phyloP scores from a whole-genome alignment of 2,797 vertebrate genomes.

The Kryptolebias ocellatus region DNA sequence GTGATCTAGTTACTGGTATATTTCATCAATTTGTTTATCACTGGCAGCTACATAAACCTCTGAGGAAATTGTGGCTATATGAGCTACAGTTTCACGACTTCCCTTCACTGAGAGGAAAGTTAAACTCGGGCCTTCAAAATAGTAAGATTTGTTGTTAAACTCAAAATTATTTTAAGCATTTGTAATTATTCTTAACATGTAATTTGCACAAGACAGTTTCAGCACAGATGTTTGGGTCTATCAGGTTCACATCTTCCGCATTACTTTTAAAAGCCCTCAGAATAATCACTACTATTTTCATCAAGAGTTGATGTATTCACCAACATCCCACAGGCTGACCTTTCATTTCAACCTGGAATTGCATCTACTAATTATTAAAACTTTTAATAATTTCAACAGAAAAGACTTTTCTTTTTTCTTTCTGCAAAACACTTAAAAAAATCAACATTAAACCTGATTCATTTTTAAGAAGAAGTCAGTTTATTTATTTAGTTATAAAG shows the following conservation, averaged over 20 bases:
- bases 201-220: neutral
- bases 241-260: neutral
- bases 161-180: neutral
- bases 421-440: slow-evolving; percentile 19
- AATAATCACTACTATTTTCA: neutral
- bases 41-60: slow-evolving; percentile 24
- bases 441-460: slow-evolving; percentile 35
- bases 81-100: neutral
- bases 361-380: neutral
- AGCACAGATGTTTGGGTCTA: slow-evolving; percentile 2
- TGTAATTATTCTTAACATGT: neutral
- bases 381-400: slow-evolving; percentile 9
- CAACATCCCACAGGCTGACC: neutral
- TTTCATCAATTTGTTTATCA: slow-evolving; percentile 11
- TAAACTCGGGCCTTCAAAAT: too few relatives aligned
- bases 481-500: slow-evolving; percentile 9
- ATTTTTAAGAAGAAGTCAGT: slow-evolving; percentile 35
- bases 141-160: too few relatives aligned
- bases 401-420: slow-evolving; percentile 4
- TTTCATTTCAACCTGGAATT: neutral
- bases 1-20: slow-evolving; percentile 20
- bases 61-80: too few relatives aligned
- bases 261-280: neutral
- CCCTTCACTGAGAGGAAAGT: too few relatives aligned
- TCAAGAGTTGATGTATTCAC: neutral